Base-by-base conservation (phyloP, 2,113 vertebrate species). In the Gila orcuttii region DNA sequence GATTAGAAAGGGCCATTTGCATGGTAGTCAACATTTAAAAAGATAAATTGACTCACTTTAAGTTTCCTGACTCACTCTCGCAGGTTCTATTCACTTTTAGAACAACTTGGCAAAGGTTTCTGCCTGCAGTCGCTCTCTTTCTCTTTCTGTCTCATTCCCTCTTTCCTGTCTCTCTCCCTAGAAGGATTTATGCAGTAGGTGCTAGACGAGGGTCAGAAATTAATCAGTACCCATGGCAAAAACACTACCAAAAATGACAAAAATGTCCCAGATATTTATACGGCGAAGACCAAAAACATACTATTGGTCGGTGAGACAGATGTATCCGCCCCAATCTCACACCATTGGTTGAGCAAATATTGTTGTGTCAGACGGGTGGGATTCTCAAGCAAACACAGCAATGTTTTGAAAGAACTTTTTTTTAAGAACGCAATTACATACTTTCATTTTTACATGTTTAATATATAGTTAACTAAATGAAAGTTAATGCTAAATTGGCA, bases 21-120 rank as follows among this genome's bases (percentile, higher is more conserved):
- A 86, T 83, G 39, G 19, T 42, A 71, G 73, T 71, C 73, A 82
- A 85, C 79, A 78, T 82, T 82, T 73, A 13, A 68, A 39, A 75
- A 50, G 78, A 82, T 88, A 82, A 82, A 82, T 2, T 12, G 62
- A 31, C 39, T 52, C 28, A 11, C 74, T 77, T 55, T 21, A 47
- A 52, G 50, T 71, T 83, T 88, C 62, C 52, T n/a, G 52, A 82
- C 50, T 82, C 73, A 85, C 19, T 85, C 31, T 33, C 42, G 25
- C 23, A 80, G 10, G n/a, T 28, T 66, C 33, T 55, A 71, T 55
- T 79, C 33, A 76, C 45, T 85, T 69, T 84, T 25, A 39, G 21
- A 64, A 62, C 68, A 8, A 64, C 78, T 74, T 75, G 42, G 55
- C 36, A 57, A 47, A 81, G 59, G 19, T 60, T 75, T 74, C 69